Evolutionary conservation across 2,113 vertebrate genomes (phyloP), one percentile per base, ranked within the genome.

Genomic region (Clarias gariepinus): DNA sequence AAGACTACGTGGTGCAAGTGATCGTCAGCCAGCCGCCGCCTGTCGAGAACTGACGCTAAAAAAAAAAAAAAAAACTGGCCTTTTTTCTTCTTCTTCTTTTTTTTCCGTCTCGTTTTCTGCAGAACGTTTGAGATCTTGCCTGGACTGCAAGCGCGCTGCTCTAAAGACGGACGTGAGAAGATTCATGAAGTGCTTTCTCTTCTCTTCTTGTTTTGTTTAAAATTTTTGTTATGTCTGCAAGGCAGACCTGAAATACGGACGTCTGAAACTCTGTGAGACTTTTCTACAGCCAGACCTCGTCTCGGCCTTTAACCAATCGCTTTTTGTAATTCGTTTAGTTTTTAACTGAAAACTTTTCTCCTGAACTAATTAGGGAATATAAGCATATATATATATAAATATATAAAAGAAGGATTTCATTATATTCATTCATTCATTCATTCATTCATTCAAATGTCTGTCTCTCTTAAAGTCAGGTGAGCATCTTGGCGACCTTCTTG

Each of bases 1-100:
- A 96, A 94, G 98, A 99, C 95, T 99, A 98, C 55, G 97, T 99
- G 77, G 98, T 99, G 64, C 98, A 99, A 95, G 98, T 99, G 81
- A 99, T 99, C 71, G 95, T 99, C 91, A 99, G 97, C 95, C 98
- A 99, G 91, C 98, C 96, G 16, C 92, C 96, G 11, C 96, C 96
- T 0, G 97, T 96, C 85, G 97, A 98, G 86, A 97, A 97, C 90
- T 98, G 78, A 81, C 2, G 55, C 19, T n/a, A 10, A 41, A 41
- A 41, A 41, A 41, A 41, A n/a, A n/a, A 41, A 41, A 47, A 8
- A 47, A 47, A 47, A 47, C 47, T 47, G 47, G 47, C 6, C 47
- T 47, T 47, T 47, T 47, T 47, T 6, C 5, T 47, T 47, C 41
- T 47, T 47, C 7, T 47, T 47, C 1, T 8, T 47, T 47, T 47